Base-by-base conservation (phyloP, 1,140 invertebrate species). In the Pachyrhynchus sulphureomaculatus region DNA sequence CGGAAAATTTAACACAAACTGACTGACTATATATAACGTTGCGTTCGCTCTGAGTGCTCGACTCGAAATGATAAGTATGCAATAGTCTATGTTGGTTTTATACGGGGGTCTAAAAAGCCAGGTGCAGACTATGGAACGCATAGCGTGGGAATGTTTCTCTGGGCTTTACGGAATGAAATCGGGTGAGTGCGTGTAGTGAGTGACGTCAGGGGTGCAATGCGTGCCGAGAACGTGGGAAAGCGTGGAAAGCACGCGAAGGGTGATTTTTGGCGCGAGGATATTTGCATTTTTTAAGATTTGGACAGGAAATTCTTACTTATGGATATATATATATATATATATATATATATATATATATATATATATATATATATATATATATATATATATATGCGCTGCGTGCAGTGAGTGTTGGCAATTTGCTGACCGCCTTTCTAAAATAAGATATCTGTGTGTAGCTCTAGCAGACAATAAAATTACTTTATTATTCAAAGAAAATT, bases 101-200 rank as follows among this genome's bases (percentile, higher is more conserved):
- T 64, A 67, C 24, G 18, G 53, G 55, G 60, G 52, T 34, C 18
- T 51, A 56, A 44, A 32, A 41, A 49, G 59, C 65, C 65, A 67
- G 65, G 65, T 67, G 65, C 49, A 57, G 41, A 17, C 32, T 42
- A 53, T 26, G 36, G 55, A 42, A 42, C 54, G 53, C n/a, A 44
- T 26, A 66, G 44, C 61, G 65, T 67, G 65, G 58, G 65, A 67
- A 67, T 24, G 42, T 55, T 12, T 54, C 42, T n/a, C 41, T 39
- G 10, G 36, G 52, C 13, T 29, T 21, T 20, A 12, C 39, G 53
- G 29, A 29, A 6, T 10, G 41, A 49, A 49, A 36, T 47, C 47
- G 47, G 57, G 48, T 51, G 36, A 52, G 17, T 44, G 57, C 49
- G 39, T 36, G 47, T 51, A 29, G 45, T 24, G 12, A 9, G 20